Percentiles rank a stretch among this genome's conserved stretches.
phyloP scores from a whole-genome alignment of 37 sponge, comb jelly and placozoan species.

The Agelas oroides region DNA sequence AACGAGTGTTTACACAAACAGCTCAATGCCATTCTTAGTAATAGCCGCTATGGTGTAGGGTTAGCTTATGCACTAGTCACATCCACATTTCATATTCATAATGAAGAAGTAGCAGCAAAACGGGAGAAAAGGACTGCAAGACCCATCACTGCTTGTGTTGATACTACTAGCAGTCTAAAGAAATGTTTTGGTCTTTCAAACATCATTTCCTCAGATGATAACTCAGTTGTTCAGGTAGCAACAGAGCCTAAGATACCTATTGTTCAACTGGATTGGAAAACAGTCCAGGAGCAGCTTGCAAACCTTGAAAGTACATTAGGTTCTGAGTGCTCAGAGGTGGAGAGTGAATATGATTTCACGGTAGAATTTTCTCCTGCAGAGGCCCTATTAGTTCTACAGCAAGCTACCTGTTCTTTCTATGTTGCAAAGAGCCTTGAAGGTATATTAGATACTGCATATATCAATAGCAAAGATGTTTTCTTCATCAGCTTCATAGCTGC shows the following conservation, averaged over 20 bases:
- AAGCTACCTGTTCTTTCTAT: not conserved
- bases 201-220: no score
- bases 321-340: not conserved
- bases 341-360: not conserved
- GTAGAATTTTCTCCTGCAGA: not conserved
- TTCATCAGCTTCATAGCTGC: not conserved
- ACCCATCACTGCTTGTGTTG: slow-evolving; percentile 9
- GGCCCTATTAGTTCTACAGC: slow-evolving; percentile 1
- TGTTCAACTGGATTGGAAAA: not conserved
- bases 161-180: not conserved
- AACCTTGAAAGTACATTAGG: not conserved
- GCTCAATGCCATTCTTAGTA: slow-evolving; percentile 7
- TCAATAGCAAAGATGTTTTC: not conserved
- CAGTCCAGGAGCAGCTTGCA: not conserved
- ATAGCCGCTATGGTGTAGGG: slow-evolving; percentile 37
- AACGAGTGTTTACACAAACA: slow-evolving; percentile 48
- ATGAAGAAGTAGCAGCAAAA: slow-evolving; percentile 13
- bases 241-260: not conserved
- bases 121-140: not conserved
- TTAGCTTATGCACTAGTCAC: slow-evolving; percentile 50
- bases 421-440: not conserved
- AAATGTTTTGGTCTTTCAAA: slow-evolving; percentile 14
- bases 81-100: slow-evolving; percentile 22
- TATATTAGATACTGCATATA: not conserved
- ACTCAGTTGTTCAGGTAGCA: not conserved